These are phyloP conservation scores for Arbacia lixula DNA, from an alignment of 53 echinoderm and acorn worm species.

Conservation along the genomic window DNA sequence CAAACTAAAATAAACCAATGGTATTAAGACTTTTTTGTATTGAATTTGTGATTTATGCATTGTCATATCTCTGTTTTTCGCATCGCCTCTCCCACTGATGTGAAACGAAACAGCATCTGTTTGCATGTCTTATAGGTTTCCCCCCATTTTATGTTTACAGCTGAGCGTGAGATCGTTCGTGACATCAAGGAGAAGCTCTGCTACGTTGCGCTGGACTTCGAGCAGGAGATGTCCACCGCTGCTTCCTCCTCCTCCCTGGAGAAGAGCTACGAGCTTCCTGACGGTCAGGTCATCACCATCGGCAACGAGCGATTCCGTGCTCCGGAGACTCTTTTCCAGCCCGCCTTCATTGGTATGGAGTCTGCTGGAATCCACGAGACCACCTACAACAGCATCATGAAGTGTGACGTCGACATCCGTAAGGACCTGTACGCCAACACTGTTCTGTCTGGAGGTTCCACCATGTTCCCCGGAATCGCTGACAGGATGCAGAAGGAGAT, in stretches of 20 bases:
- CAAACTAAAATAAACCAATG: too few relatives aligned
- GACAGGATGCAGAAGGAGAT: constrained; percentile 66
- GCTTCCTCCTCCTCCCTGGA: constrained; percentile 84
- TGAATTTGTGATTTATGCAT: too few relatives aligned
- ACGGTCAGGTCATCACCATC: constrained; percentile 96
- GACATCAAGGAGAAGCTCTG: constrained; percentile 85
- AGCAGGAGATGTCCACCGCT: constrained; percentile 80
- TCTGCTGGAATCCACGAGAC: constrained; percentile 93
- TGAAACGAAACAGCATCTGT: too few relatives aligned
- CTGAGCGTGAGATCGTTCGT: constrained; percentile 75
- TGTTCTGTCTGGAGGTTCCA: constrained; percentile 69
- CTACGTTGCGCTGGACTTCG: constrained; percentile 87
- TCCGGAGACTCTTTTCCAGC: constrained; percentile 84
- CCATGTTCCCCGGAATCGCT: constrained; percentile 63
- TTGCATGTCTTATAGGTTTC: too few relatives aligned
- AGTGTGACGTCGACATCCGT: constrained; percentile 95
- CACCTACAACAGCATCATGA: constrained; percentile 97
- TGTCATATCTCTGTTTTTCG: too few relatives aligned
- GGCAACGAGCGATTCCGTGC: constrained; percentile 85
- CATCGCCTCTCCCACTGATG: too few relatives aligned
- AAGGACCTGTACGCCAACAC: constrained; percentile 97
- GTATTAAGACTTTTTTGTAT: too few relatives aligned
- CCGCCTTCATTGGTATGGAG: constrained; percentile 81
- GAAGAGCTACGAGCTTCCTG: constrained; percentile 96
- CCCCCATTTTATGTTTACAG: constrained; percentile 5